Evolutionary conservation across 2,797 vertebrate species (phyloP).

Genomic region (Tenualosa thibaudeaui): DNA sequence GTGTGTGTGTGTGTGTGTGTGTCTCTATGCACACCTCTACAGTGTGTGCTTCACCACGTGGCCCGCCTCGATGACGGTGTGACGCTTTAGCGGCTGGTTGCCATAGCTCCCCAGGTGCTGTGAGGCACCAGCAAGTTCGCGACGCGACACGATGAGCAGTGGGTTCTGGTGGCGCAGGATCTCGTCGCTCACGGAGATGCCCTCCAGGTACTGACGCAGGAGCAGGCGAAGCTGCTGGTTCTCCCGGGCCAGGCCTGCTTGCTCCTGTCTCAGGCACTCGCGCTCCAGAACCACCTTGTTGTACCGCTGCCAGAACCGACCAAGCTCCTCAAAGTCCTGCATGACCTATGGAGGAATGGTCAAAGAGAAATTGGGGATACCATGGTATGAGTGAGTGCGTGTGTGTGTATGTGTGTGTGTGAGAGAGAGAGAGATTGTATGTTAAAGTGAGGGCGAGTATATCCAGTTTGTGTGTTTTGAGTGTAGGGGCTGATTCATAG

Average conservation of each 20-base stretch:
- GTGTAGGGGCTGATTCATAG: too few species aligned
- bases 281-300: slow-evolving; percentile 81
- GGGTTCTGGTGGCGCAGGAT: slow-evolving; percentile 64
- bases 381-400: neutral
- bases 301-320: slow-evolving; percentile 81
- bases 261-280: slow-evolving; percentile 66
- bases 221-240: slow-evolving; percentile 68
- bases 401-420: neutral
- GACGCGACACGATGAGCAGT: slow-evolving; percentile 58
- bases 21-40: neutral
- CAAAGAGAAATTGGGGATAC: neutral
- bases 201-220: slow-evolving; percentile 76
- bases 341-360: slow-evolving; percentile 59
- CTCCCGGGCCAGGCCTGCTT: slow-evolving; percentile 57
- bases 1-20: slow-evolving; percentile 2
- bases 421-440: neutral
- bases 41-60: slow-evolving; percentile 59
- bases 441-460: neutral
- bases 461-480: too few species aligned
- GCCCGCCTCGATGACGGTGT: slow-evolving; percentile 60
- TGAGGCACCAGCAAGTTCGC: slow-evolving; percentile 14
- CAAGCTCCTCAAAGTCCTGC: slow-evolving; percentile 70
- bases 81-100: slow-evolving; percentile 30
- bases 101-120: neutral
- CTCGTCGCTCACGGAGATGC: slow-evolving; percentile 66